phyloP scores from a whole-genome alignment of 2,113 vertebrate species.

The Leiothrix lutea region DNA sequence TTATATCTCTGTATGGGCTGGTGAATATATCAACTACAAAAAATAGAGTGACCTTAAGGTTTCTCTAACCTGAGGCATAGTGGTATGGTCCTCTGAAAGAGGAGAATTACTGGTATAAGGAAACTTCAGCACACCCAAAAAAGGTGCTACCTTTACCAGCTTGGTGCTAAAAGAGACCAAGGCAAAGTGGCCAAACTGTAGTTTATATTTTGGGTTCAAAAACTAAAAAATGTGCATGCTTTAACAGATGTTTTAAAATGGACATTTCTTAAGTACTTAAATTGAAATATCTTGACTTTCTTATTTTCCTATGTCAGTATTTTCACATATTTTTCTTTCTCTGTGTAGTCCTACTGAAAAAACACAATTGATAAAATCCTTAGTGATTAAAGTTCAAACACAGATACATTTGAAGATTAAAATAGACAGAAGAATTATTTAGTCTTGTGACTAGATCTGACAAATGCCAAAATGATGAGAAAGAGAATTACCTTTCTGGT shows the following conservation, averaged over 20 bases:
- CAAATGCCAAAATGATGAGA: background rate
- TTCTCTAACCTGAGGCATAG: accelerated
- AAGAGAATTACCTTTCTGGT: background rate
- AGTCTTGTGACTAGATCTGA: background rate
- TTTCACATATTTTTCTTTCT: background rate
- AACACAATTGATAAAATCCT: background rate
- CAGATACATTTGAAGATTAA: background rate
- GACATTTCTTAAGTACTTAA: background rate
- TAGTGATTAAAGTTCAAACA: background rate
- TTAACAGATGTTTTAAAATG: background rate
- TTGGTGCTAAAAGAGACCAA: background rate
- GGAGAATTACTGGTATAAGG: background rate
- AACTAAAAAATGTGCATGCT: background rate
- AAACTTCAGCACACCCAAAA: background rate
- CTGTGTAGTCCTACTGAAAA: background rate
- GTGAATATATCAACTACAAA: background rate
- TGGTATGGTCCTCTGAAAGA: accelerated
- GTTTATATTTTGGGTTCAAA: background rate
- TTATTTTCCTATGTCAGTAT: background rate
- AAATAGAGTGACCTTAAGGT: accelerated
- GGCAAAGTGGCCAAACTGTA: background rate
- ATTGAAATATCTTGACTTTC: accelerated
- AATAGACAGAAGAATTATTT: background rate
- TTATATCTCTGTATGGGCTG: background rate
- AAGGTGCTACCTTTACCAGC: accelerated